Base-by-base conservation (phyloP, 2,888 invertebrate species). In the Sinhomidia bicolor region DNA sequence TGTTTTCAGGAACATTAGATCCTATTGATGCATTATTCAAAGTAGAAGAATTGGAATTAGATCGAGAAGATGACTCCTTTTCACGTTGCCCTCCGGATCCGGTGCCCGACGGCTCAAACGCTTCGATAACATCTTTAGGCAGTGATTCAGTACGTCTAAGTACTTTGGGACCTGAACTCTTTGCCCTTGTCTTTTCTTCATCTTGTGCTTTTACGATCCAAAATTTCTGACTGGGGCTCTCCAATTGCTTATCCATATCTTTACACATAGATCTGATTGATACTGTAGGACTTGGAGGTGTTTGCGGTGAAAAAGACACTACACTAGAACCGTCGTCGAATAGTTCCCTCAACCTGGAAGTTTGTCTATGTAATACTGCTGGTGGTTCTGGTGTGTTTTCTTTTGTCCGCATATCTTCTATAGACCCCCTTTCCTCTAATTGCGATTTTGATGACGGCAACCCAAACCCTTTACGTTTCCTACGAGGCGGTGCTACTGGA, bases 401-500 rank as follows among this genome's bases (percentile, higher is more conserved):
- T 65, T 71, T 88, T 5, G 26, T 57, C 6, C 26, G 57, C 23
- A 68, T 71, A 26, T 88, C 85, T 57, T 82, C 89, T 41, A 17
- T 54, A 17, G 78, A 83, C 12, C 54, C 62, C 29, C 44, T 54
- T 20, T 76, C 82, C 36, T 86, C 79, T 0, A 79, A 93, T 92
- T 93, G 94, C 94, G 93, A 95, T 0, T 68, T 76, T 1, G 85
- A 85, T 5, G 89, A 57, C 4, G 84, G 54, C 23, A 20, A 32
- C 17, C 62, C 57, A 20, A 87, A 14, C 6, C 88, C 89, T 85
- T 90, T 90, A 26, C 89, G 88, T 54, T 96, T 97, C 92, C 96
- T 95, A 90, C 98, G 94, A 0, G 98, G 98, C 89, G 98, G 98
- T 83, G 97, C 96, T 54, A 96, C 94, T 3, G 96, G 96, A 80